Base-by-base conservation (phyloP, 2,888 invertebrate species). In the Oscheius myriophilus region DNA sequence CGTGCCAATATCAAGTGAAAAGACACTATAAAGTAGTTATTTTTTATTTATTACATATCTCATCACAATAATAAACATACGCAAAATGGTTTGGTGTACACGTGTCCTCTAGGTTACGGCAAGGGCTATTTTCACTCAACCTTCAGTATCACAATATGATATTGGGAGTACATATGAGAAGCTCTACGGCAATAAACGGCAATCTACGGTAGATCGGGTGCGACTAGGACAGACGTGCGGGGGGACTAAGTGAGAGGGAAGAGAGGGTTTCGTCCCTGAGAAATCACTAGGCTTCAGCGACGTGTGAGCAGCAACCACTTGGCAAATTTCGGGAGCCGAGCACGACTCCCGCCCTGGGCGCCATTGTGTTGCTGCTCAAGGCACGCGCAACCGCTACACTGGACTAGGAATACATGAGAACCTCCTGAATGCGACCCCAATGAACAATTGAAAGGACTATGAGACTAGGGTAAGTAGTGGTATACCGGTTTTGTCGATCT, bases 141-240 rank as follows among this genome's bases (percentile, higher is more conserved):
- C 61, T 61, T 61, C 33, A 39, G 46, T 61, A 61, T 61, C 61
- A 61, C 61, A 61, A 61, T 49, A 58, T 39, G 58, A 58, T 58
- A 58, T 43, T 45, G n/a, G 45, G 23, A 55, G 55, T 55, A 55
- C 55, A 18, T 21, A 6, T 21, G 21, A 2, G 46, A 46, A 46
- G 33, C 33, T 26, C 16, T 21, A 18, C 43, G 41, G 18, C 1
- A 39, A 18, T 57, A 18, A 21, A 21, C 2, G n/a, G 11, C 46
- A 46, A 43, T 42, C 57, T 42, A n/a, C 21, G n/a, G 21, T 7
- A 6, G 55, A 55, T 39, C 39, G 16, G n/a, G 39, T n/a, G 39
- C 26, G 21, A 18, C 25, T 25, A 26, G n/a, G 25, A 58, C 21
- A 42, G 14, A 21, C 18, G 43, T 43, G 58, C 42, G 18, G 43